phyloP scores from a whole-genome alignment of 2,888 invertebrate genomes.

The Megalurothrips usitatus region DNA sequence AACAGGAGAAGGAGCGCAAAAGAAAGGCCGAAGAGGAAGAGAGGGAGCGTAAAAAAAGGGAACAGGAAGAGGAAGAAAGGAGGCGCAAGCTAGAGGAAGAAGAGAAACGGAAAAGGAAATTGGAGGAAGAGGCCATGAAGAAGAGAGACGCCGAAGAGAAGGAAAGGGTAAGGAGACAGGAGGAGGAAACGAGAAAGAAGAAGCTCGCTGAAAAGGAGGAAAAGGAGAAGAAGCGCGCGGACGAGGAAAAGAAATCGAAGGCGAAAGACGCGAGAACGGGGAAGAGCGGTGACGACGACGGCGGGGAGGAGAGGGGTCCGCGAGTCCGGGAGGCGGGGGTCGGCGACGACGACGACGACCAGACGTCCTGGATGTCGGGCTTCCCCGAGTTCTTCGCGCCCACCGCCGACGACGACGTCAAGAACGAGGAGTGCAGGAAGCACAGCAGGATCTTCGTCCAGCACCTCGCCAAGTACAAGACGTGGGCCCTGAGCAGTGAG shows the following conservation, averaged over 20 bases:
- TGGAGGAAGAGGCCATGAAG: neutral
- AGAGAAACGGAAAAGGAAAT: neutral
- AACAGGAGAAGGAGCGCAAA: neutral
- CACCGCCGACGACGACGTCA: constrained; percentile 36
- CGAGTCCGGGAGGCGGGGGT: neutral
- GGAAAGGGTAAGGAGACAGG: neutral
- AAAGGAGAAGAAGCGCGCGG: neutral
- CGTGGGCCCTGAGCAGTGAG: constrained; percentile 40
- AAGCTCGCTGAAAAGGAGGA: neutral
- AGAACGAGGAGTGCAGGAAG: constrained; percentile 38
- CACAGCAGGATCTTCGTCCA: constrained; percentile 39
- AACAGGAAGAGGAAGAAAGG: neutral
- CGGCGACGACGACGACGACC: neutral
- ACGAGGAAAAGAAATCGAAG: neutral
- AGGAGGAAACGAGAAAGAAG: neutral
- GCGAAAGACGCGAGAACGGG: neutral
- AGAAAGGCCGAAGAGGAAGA: neutral
- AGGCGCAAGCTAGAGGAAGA: neutral
- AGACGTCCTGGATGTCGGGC: constrained; percentile 1
- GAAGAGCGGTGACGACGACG: neutral
- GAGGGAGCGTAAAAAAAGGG: neutral
- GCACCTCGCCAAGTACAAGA: constrained; percentile 37
- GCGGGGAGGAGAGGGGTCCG: neutral
- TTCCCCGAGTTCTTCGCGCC: constrained; percentile 16
- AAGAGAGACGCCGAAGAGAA: neutral